Evolutionary conservation across 2,888 invertebrate species (phyloP).

Genomic region (Cephus pulcher): DNA sequence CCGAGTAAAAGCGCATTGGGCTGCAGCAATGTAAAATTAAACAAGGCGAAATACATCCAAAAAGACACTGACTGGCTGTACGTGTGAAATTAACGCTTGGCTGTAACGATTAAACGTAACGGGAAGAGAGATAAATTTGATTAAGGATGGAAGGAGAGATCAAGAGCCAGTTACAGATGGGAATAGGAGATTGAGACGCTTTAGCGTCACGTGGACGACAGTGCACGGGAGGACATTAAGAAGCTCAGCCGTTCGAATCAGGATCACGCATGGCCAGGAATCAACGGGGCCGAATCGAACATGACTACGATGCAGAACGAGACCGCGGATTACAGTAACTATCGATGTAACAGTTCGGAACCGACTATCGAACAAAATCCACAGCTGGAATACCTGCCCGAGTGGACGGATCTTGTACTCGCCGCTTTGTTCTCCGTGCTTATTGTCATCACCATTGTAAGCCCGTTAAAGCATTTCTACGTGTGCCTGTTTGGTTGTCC

Average conservation of each 20-base stretch:
- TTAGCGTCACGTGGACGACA: background rate
- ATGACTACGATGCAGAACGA: constrained; percentile 33
- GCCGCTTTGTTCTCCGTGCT: constrained; percentile 59
- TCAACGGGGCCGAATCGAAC: background rate
- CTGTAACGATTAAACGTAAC: background rate
- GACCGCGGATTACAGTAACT: constrained; percentile 16
- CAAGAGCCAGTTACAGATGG: background rate
- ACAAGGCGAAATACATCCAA: background rate
- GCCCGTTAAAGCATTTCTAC: constrained; percentile 22
- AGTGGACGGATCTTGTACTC: constrained; percentile 58
- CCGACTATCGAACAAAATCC: constrained; percentile 11
- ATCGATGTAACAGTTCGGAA: constrained; percentile 20
- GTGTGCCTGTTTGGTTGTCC: background rate
- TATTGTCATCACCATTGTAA: constrained; percentile 64
- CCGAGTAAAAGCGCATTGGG: background rate
- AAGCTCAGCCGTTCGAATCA: background rate
- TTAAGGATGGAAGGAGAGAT: background rate
- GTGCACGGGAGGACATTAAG: background rate
- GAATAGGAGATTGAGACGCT: background rate
- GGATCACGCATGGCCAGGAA: background rate
- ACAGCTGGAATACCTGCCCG: constrained; percentile 40
- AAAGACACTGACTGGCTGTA: background rate
- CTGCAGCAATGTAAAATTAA: background rate
- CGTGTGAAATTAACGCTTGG: background rate
- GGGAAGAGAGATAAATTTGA: background rate